These are phyloP conservation scores for Elymnias hypermnestra DNA, from an alignment of 1,140 invertebrate genomes.

Conservation along the genomic window DNA sequence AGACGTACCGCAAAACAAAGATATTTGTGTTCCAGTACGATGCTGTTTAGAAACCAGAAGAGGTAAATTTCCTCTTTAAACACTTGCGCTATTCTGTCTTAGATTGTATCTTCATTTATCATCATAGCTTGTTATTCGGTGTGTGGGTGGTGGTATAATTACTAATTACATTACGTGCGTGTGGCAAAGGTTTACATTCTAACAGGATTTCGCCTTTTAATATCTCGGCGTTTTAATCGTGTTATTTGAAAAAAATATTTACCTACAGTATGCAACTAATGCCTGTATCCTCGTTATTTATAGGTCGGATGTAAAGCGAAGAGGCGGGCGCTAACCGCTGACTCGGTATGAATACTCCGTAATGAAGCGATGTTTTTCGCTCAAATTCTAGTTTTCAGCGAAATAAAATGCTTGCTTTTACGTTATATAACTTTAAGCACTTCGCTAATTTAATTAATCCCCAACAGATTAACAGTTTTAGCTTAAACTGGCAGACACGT, in stretches of 20 bases:
- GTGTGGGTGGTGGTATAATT: too few relatives aligned
- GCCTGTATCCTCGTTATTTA: constrained; percentile 22
- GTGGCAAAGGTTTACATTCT: too few relatives aligned
- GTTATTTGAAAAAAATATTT: constrained; percentile 1
- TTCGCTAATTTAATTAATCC: constrained; percentile 2
- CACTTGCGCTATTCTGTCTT: too few relatives aligned
- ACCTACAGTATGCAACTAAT: neutral
- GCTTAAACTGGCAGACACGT: too few relatives aligned
- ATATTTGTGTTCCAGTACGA: too few relatives aligned
- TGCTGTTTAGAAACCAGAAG: too few relatives aligned
- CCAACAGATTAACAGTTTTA: neutral
- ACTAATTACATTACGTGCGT: too few relatives aligned
- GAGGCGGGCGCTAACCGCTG: constrained; percentile 30
- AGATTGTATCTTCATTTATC: too few relatives aligned
- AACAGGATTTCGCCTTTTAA: neutral
- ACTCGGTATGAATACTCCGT: constrained; percentile 41
- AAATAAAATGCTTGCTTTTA: constrained; percentile 19
- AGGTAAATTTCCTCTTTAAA: too few relatives aligned
- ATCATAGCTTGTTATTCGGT: too few relatives aligned
- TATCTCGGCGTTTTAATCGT: neutral
- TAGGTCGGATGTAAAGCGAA: constrained; percentile 38
- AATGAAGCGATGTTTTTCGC: constrained; percentile 47
- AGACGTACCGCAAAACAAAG: too few relatives aligned
- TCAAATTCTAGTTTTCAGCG: constrained; percentile 37
- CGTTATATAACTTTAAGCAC: neutral